Evolutionary conservation across 2,113 vertebrate genomes (phyloP).

Genomic region (Nothobranchius kuhntae): DNA sequence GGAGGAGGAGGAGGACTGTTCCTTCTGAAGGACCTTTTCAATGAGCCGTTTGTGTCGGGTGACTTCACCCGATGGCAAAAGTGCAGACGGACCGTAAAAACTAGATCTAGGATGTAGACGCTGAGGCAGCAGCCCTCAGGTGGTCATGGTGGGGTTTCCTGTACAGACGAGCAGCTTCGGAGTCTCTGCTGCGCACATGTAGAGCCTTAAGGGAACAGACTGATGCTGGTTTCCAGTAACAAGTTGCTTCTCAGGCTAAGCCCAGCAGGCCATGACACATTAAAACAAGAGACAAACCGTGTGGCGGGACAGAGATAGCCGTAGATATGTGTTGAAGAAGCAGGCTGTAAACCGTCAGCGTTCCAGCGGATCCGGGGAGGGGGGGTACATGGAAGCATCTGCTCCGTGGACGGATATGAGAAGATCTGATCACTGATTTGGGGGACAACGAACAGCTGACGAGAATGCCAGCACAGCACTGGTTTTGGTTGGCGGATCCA

Average conservation of each 20-base stretch:
- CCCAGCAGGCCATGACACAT: slow-evolving; percentile 3
- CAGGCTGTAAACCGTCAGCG: neutral
- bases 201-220: slow-evolving; percentile 10
- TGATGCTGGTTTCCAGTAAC: slow-evolving; percentile 41
- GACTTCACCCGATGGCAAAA: neutral
- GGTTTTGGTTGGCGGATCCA: slow-evolving; percentile 78
- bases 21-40: too few species aligned
- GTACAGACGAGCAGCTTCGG: slow-evolving; percentile 17
- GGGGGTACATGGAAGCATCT: neutral
- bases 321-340: neutral
- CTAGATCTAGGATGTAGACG: slow-evolving; percentile 42
- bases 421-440: slow-evolving; percentile 32
- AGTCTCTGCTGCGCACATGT: neutral
- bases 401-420: slow-evolving; percentile 70
- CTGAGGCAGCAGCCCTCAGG: slow-evolving; percentile 7
- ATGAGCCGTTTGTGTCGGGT: too few species aligned
- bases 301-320: slow-evolving; percentile 8
- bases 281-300: neutral
- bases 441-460: slow-evolving; percentile 5
- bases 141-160: slow-evolving; percentile 26
- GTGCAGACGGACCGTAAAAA: slow-evolving; percentile 6
- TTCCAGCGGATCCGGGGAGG: neutral
- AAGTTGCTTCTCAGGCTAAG: neutral
- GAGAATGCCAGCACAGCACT: slow-evolving; percentile 64
- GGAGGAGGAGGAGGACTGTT: too few species aligned